Conservation (phyloP, 2,113 vertebrate genomes). For the Paraplagusia blochii region DNA sequence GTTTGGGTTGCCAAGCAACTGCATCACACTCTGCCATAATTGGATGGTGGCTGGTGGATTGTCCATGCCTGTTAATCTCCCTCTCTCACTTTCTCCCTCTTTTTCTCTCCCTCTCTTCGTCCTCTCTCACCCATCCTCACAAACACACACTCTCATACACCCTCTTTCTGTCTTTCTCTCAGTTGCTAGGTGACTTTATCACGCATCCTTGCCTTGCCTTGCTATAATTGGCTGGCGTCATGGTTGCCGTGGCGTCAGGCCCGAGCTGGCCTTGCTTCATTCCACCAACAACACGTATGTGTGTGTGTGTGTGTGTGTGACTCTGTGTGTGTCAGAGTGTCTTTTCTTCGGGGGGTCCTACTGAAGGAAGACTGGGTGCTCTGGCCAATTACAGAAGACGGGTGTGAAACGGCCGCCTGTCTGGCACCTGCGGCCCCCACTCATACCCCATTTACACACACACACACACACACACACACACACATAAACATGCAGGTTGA, state of each 20-base stretch:
- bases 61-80: conserved; percentile 66
- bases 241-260: conserved; percentile 79
- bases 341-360: conserved; percentile 29
- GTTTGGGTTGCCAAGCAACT: conserved; percentile 68
- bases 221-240: conserved; percentile 83
- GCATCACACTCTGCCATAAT: conserved; percentile 67
- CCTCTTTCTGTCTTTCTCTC: conserved; percentile 38
- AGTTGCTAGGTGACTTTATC: conserved; percentile 92
- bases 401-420: conserved; percentile 75
- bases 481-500: conserved; percentile 29
- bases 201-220: conserved; percentile 56
- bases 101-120: background rate
- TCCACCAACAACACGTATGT: conserved; percentile 40
- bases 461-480: conserved; percentile 29
- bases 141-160: too few relatives aligned
- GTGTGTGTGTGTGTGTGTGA: background rate
- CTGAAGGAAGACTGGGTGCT: conserved; percentile 60
- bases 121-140: background rate
- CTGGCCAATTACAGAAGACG: conserved; percentile 85
- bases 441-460: conserved; percentile 37
- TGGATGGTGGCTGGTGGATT: conserved; percentile 66
- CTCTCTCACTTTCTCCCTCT: conserved; percentile 46
- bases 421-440: conserved; percentile 80
- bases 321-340: background rate
- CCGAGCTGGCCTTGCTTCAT: conserved; percentile 77